phyloP scores from a whole-genome alignment of 2,113 vertebrate genomes.

The Coreoperca whiteheadi region DNA sequence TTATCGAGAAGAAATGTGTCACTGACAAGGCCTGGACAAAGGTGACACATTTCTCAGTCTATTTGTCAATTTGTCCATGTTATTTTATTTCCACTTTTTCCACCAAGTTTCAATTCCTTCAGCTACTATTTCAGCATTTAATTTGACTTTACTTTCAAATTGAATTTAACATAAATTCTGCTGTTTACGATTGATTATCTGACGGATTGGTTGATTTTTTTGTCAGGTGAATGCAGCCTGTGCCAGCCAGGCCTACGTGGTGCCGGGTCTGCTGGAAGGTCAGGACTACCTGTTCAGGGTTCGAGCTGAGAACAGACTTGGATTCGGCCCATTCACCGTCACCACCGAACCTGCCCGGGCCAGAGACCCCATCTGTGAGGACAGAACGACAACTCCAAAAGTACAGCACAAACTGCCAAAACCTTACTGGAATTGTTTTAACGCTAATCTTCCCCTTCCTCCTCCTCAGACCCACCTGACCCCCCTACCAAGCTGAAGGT shows the following conservation, averaged over 20 bases:
- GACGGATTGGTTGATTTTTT: neutral
- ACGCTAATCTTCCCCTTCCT: neutral
- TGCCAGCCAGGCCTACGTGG: conserved; percentile 93
- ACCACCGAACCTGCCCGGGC: conserved; percentile 92
- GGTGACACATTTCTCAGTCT: conserved; percentile 70
- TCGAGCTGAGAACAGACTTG: conserved; percentile 95
- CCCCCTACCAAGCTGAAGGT: conserved; percentile 95
- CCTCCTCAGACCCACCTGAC: conserved; percentile 91
- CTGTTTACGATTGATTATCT: neutral
- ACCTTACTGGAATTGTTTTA: too few relatives aligned
- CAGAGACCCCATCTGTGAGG: conserved; percentile 96
- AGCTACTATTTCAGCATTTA: neutral
- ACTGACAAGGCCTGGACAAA: conserved; percentile 96
- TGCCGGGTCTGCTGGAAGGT: conserved; percentile 92
- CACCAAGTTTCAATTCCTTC: neutral
- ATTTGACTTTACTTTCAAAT: too few relatives aligned
- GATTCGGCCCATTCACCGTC: conserved; percentile 90
- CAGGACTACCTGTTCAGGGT: conserved; percentile 97
- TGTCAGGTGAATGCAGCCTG: conserved; percentile 87
- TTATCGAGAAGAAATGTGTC: conserved; percentile 94
- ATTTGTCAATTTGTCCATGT: neutral
- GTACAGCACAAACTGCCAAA: neutral
- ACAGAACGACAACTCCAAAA: neutral
- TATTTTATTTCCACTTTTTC: neutral
- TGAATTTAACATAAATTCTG: too few relatives aligned